phyloP scores from a whole-genome alignment of 2,797 vertebrate genomes.

The Lithobates sylvaticus region DNA sequence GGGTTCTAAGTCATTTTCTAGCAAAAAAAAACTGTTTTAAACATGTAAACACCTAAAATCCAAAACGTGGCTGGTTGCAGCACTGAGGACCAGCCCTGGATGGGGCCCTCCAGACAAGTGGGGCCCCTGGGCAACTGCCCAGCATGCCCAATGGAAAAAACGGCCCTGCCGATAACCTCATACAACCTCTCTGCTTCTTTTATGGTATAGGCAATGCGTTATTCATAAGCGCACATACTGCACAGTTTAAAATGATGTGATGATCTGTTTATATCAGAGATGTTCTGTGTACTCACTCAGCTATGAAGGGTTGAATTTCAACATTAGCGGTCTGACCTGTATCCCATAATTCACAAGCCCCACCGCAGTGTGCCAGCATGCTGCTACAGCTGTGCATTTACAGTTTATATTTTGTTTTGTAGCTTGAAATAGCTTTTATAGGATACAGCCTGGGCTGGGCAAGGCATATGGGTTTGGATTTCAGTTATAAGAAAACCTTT shows the following conservation, averaged over 20 bases:
- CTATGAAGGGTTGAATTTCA: conserved; percentile 41
- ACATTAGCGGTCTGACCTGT: conserved; percentile 18
- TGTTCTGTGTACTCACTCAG: conserved; percentile 3
- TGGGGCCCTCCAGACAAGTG: too few species aligned
- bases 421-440: conserved; percentile 30
- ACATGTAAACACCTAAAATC: too few species aligned
- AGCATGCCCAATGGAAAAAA: too few species aligned
- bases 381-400: conserved; percentile 22
- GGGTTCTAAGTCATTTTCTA: too few species aligned
- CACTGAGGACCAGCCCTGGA: too few species aligned
- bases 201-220: too few species aligned
- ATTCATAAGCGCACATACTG: too few species aligned
- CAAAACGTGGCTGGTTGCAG: too few species aligned
- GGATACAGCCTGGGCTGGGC: not conserved
- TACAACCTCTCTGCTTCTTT: too few species aligned
- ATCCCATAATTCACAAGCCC: conserved; percentile 43
- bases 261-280: conserved; percentile 23
- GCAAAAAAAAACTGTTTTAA: too few species aligned
- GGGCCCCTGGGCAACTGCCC: too few species aligned
- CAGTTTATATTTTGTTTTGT: conserved; percentile 32
- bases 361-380: conserved; percentile 14
- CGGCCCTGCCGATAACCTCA: too few species aligned
- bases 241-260: not conserved
- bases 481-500: conserved; percentile 4
- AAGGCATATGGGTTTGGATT: not conserved